These are phyloP conservation scores for Aproaerema taeniolella DNA, from an alignment of 2,888 invertebrate genomes.

Conservation along the genomic window DNA sequence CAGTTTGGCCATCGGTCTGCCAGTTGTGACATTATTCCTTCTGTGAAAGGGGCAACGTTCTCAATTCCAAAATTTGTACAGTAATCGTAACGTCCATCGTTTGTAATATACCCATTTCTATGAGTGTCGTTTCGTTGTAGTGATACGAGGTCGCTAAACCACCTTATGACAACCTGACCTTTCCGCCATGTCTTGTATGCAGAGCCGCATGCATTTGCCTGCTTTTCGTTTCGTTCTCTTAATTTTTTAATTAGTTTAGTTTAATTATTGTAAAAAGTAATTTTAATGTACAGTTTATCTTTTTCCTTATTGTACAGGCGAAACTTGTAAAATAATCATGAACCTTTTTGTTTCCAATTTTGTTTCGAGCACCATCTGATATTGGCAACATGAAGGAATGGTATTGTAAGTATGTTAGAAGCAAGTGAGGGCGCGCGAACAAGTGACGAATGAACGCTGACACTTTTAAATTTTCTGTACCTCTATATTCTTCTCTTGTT, in stretches of 20 bases:
- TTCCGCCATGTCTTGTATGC: slow-evolving; percentile 81
- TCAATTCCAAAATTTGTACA: slow-evolving; percentile 74
- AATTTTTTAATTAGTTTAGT: slow-evolving; percentile 77
- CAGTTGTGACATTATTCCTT: slow-evolving; percentile 90
- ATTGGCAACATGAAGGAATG: slow-evolving; percentile 83
- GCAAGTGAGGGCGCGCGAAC: slow-evolving; percentile 50
- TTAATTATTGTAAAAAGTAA: slow-evolving; percentile 72
- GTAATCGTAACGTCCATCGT: slow-evolving; percentile 75
- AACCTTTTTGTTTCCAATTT: slow-evolving; percentile 82
- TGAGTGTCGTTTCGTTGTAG: slow-evolving; percentile 85
- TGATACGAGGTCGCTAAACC: slow-evolving; percentile 73
- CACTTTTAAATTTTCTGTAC: slow-evolving; percentile 28
- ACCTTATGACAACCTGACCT: slow-evolving; percentile 83
- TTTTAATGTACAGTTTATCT: slow-evolving; percentile 73
- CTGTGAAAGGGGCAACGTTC: slow-evolving; percentile 93
- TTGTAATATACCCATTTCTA: slow-evolving; percentile 76
- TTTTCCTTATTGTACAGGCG: slow-evolving; percentile 71
- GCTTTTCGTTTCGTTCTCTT: slow-evolving; percentile 80
- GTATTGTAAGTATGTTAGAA: slow-evolving; percentile 76
- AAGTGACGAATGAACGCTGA: slow-evolving; percentile 46
- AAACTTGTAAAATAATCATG: slow-evolving; percentile 72
- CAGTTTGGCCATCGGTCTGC: slow-evolving; percentile 74
- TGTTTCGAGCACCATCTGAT: slow-evolving; percentile 82
- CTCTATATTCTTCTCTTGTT: slow-evolving; percentile 49
- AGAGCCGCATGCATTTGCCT: slow-evolving; percentile 83